Conservation (phyloP, 2,888 invertebrate species). For the Himalopsyche anomala region DNA sequence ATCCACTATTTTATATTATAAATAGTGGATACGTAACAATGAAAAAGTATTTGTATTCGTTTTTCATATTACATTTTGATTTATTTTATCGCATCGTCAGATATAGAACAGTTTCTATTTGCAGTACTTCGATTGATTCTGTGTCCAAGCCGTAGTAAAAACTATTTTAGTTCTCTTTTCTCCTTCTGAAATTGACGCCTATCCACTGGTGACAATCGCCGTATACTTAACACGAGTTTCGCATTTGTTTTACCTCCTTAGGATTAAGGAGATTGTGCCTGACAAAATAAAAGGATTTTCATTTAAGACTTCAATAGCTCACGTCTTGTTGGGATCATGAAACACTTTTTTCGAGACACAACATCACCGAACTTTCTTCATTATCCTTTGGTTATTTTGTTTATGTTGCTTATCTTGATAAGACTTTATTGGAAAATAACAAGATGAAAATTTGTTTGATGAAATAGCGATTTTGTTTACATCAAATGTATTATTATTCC, state of each 20-base stretch:
- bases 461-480: background rate
- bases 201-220: conserved; percentile 15
- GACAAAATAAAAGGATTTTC: conserved; percentile 34
- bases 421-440: background rate
- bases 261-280: conserved; percentile 10
- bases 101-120: conserved; percentile 9
- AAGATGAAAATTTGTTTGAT: background rate
- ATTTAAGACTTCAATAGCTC: conserved; percentile 31
- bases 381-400: conserved; percentile 28
- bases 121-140: background rate
- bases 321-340: conserved; percentile 34
- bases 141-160: background rate
- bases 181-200: background rate
- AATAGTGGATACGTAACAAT: too few relatives aligned
- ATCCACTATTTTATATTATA: too few relatives aligned
- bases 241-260: conserved; percentile 21
- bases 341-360: conserved; percentile 20
- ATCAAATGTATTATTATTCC: background rate
- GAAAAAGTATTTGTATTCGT: too few relatives aligned
- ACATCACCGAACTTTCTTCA: conserved; percentile 26
- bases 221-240: conserved; percentile 26
- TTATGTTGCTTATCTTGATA: conserved; percentile 16
- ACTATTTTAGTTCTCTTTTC: background rate
- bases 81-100: too few relatives aligned
- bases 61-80: too few relatives aligned